phyloP scores from a whole-genome alignment of 2,797 vertebrate species.

The Thunnus albacares region DNA sequence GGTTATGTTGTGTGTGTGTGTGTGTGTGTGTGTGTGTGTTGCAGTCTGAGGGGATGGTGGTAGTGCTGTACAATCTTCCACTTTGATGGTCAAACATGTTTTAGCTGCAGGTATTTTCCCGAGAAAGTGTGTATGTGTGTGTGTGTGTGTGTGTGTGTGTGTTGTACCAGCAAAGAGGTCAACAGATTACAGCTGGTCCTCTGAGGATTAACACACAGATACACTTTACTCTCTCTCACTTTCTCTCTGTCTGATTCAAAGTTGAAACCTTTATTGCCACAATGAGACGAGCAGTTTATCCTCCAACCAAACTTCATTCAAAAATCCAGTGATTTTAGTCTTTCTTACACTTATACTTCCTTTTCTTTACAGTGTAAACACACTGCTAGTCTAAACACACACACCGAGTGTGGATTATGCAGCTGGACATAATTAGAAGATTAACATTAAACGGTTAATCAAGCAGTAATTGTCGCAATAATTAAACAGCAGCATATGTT shows the following conservation, averaged over 20 bases:
- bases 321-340: neutral
- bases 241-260: slow-evolving; percentile 37
- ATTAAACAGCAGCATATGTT: slow-evolving; percentile 30
- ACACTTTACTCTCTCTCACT: slow-evolving; percentile 54
- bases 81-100: slow-evolving; percentile 76
- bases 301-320: slow-evolving; percentile 3
- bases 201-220: slow-evolving; percentile 69
- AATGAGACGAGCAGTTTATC: neutral
- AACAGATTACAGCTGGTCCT: slow-evolving; percentile 68
- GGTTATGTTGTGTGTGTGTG: slow-evolving; percentile 41
- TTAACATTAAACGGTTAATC: slow-evolving; percentile 25
- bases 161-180: slow-evolving; percentile 54
- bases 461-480: neutral
- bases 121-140: slow-evolving; percentile 33
- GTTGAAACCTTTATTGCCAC: slow-evolving; percentile 27
- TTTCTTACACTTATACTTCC: no score
- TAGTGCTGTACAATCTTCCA: slow-evolving; percentile 68
- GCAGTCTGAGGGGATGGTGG: slow-evolving; percentile 27
- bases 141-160: slow-evolving; percentile 19
- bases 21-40: slow-evolving; percentile 20
- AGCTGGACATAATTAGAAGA: slow-evolving; percentile 9
- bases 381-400: neutral
- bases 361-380: neutral
- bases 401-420: neutral
- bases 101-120: slow-evolving; percentile 73